Base-by-base conservation (phyloP, 2,888 invertebrate genomes). In the Dascillus cervinus region DNA sequence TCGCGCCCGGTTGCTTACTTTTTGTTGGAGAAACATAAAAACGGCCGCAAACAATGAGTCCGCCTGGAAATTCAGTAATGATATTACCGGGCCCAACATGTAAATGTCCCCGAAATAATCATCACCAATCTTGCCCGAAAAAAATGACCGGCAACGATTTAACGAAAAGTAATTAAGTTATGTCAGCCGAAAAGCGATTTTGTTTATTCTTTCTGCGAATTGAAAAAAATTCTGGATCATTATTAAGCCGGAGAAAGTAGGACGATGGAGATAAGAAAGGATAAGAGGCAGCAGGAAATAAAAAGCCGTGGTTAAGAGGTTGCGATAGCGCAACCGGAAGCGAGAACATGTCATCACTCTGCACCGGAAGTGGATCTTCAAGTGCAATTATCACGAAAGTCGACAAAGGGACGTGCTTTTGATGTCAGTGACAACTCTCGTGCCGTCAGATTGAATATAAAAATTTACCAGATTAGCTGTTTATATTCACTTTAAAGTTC, bases 1-100 rank as follows among this genome's bases (percentile, higher is more conserved):
- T 45, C 41, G 39, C 44, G 44, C 41, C 40, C 41, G 34, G 44
- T 31, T 43, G 41, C 39, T 32, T 45, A 31, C 43, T 47, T 50
- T 49, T 48, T 48, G 44, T 40, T n/a, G n/a, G n/a, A 27, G 9
- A 32, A 21, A 32, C 35, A 44, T 34, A 44, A 47, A 46, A 46
- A 48, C 38, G 25, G 23, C 20, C 26, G 26, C 43, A 43, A 43
- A 46, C 43, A 41, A 44, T 39, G 34, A 29, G 26, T 30, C 26
- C 22, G 28, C 34, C 35, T 31, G 40, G 35, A 39, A 44, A 40
- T 35, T 34, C 36, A 35, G 31, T 46, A 46, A 43, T 41, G 44
- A 43, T 33, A 43, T 40, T 11, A 34, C 34, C n/a, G n/a, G n/a
- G n/a, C n/a, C n/a, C n/a, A n/a, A n/a, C n/a, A n/a, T n/a, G n/a